phyloP scores from a whole-genome alignment of 2,113 vertebrate genomes.

The Chloebia gouldiae region DNA sequence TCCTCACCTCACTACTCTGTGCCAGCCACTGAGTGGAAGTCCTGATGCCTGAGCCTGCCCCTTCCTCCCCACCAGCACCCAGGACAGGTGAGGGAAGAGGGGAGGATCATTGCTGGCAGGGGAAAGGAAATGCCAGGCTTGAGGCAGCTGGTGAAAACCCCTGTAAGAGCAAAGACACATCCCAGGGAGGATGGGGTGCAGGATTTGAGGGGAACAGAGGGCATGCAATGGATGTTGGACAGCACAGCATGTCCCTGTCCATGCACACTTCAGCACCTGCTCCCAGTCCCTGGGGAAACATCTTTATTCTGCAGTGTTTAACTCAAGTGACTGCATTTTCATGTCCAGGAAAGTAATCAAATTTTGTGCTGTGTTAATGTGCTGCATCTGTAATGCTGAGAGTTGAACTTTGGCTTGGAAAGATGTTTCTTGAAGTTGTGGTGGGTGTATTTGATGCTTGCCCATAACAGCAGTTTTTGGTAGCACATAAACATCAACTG shows the following conservation, averaged over 20 bases:
- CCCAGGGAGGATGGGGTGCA: background rate
- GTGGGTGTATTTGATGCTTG: background rate
- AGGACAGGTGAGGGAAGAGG: background rate
- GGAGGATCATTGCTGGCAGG: background rate
- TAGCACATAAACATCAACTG: background rate
- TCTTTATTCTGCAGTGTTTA: background rate
- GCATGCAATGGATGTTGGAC: background rate
- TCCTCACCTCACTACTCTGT: background rate
- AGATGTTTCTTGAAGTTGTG: background rate
- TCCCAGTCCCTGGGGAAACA: background rate
- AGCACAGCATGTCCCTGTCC: background rate
- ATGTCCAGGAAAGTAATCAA: background rate
- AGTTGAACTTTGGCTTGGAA: background rate
- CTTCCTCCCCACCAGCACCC: background rate
- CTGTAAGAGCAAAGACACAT: background rate
- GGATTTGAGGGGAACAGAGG: background rate
- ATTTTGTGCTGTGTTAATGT: background rate
- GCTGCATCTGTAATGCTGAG: background rate
- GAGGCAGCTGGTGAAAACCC: background rate
- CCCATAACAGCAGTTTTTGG: background rate
- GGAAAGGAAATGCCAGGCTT: background rate
- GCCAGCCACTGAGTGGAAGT: background rate
- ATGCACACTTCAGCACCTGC: fast-evolving
- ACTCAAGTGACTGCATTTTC: background rate
- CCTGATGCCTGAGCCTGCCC: background rate